phyloP scores from a whole-genome alignment of 2,113 vertebrate genomes.

The Chamaetylas fuelleborni region DNA sequence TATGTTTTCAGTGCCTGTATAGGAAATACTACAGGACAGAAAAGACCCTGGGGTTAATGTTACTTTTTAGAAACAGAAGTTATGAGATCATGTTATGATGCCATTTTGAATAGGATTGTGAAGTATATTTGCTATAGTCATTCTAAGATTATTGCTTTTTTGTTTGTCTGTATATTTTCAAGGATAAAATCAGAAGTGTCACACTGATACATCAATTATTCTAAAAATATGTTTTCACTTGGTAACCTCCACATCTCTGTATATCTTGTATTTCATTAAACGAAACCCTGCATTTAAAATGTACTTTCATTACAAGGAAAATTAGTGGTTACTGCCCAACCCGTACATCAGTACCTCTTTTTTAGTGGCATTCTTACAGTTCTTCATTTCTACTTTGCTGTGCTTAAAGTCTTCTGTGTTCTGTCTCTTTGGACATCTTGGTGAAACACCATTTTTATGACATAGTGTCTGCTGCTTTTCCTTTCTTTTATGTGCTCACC shows the following conservation, averaged over 20 bases:
- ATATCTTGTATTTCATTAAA: not conserved
- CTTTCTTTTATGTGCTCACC: not conserved
- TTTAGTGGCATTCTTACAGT: not conserved
- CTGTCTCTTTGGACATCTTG: not conserved
- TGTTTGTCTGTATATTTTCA: not conserved
- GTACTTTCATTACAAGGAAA: not conserved
- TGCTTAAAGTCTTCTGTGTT: not conserved
- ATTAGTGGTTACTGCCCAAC: not conserved
- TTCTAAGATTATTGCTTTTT: not conserved
- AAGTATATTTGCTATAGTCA: not conserved
- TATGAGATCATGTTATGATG: not conserved
- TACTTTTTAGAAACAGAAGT: not conserved
- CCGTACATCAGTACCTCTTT: not conserved
- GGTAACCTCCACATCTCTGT: not conserved
- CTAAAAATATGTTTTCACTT: not conserved
- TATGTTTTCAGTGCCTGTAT: not conserved
- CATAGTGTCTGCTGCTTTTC: not conserved
- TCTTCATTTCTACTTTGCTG: not conserved
- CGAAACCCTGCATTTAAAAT: not conserved
- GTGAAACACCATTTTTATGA: slow-evolving; percentile 3
- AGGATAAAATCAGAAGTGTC: not conserved
- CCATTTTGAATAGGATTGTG: not conserved
- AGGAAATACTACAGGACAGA: not conserved
- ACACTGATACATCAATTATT: not conserved
- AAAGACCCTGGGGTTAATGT: not conserved